Evolutionary conservation across 1,140 invertebrate genomes (phyloP).

Genomic region (Megathymus violae): DNA sequence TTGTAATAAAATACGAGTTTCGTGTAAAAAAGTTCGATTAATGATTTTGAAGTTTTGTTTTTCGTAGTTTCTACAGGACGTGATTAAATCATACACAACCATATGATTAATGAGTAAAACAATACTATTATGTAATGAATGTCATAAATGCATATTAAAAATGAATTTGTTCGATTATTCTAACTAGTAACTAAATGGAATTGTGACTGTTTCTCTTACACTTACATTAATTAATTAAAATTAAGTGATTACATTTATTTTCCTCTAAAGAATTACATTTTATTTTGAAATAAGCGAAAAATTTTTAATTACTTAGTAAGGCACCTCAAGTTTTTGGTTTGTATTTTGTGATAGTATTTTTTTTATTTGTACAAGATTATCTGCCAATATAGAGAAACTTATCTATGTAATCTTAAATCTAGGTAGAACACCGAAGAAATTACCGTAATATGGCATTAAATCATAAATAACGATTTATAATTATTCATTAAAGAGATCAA

Average conservation of each 20-base stretch:
- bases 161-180: slow-evolving; percentile 24
- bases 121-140: slow-evolving; percentile 34
- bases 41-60: too few relatives aligned
- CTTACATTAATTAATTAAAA: slow-evolving; percentile 39
- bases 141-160: slow-evolving; percentile 57
- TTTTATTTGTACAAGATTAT: slow-evolving; percentile 32
- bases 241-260: slow-evolving; percentile 25
- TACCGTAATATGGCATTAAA: slow-evolving; percentile 75
- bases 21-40: too few relatives aligned
- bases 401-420: slow-evolving; percentile 33
- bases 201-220: slow-evolving; percentile 58
- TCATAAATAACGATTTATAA: slow-evolving; percentile 70
- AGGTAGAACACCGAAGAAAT: slow-evolving; percentile 56
- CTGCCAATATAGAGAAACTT: slow-evolving; percentile 32
- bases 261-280: slow-evolving; percentile 19
- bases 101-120: slow-evolving; percentile 13
- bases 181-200: slow-evolving; percentile 37
- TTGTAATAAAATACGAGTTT: too few relatives aligned
- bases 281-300: slow-evolving; percentile 40
- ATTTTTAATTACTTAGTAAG: slow-evolving; percentile 57
- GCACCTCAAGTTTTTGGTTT: slow-evolving; percentile 72
- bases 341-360: slow-evolving; percentile 46
- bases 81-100: slow-evolving; percentile 11
- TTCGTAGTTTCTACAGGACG: too few relatives aligned
- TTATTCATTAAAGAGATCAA: slow-evolving; percentile 68